Evolutionary conservation across 2,888 invertebrate species (phyloP), one percentile per base, ranked within the genome.

Genomic region (Trachelus stipa): DNA sequence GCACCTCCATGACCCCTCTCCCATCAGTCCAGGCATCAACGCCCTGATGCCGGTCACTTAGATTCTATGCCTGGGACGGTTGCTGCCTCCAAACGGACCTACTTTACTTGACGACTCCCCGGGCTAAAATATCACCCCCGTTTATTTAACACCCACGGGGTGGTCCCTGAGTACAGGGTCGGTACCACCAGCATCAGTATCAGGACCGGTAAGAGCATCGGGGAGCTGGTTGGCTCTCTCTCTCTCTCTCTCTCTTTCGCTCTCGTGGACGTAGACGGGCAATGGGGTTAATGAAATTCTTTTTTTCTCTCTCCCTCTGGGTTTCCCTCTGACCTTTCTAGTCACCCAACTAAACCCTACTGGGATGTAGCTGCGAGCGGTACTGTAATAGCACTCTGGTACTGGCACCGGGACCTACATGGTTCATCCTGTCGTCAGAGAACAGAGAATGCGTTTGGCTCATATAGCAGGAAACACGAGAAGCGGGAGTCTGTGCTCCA

Each of bases 231-330:
- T 77, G 80, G 77, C 23, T 56, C 9, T 34, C 71, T 56, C 3
- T n/a, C 35, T 34, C 31, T 34, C 15, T 4, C 34, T 74, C 37
- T 69, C 73, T 23, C 31, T 34, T 6, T 4, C 73, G 30, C 31
- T n/a, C 74, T 37, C 40, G 23, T 56, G 56, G 23, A 56, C 1
- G 6, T 56, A 56, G 0, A 56, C 69, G 9, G 31, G 33, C 77
- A 40, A 79, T 79, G 78, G 79, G 82, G 82, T 71, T 85, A 86
- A 86, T 86, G 82, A 87, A 86, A 86, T 86, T 84, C 85, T 83
- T 82, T 82, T 79, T 82, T 82, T 83, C 80, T 81, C 80, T 37
- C 69, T 75, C 34, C n/a, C n/a, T 30, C 34, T n/a, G 11, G n/a
- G 4, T 15, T 69, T 75, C 23, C 56, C 74, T 74, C 56, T 56